A percentile compares a stretch with the other conserved stretches of the same genome.
Evolutionary conservation across 2,888 invertebrate genomes (phyloP).

Genomic region (Hypena proboscidalis): DNA sequence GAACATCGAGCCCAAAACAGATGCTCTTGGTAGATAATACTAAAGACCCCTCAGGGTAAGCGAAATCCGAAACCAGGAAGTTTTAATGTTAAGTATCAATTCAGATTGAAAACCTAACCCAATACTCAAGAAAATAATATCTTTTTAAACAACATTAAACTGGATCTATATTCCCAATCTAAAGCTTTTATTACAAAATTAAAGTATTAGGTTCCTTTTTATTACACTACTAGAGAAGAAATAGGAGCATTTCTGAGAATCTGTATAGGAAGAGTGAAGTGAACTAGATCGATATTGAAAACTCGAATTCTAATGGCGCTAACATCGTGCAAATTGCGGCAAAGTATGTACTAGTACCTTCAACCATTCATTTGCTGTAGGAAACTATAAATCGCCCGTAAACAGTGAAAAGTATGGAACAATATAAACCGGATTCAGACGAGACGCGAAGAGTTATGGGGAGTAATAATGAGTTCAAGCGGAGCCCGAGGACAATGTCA

Average conservation of each 20-base stretch:
- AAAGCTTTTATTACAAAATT: slow-evolving; percentile 11
- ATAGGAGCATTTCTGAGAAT: slow-evolving; percentile 32
- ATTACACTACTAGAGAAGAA: slow-evolving; percentile 13
- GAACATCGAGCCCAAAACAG: too few relatives aligned
- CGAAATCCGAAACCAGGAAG: neutral
- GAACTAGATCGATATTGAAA: slow-evolving; percentile 46
- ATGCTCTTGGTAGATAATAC: too few relatives aligned
- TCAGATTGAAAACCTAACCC: slow-evolving; percentile 3
- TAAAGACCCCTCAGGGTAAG: neutral
- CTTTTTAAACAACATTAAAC: slow-evolving; percentile 1
- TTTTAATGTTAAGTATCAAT: neutral
- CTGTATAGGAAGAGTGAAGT: slow-evolving; percentile 35
- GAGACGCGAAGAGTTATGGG: slow-evolving; percentile 41
- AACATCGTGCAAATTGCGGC: slow-evolving; percentile 45
- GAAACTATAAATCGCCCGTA: slow-evolving; percentile 61
- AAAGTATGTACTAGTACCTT: slow-evolving; percentile 47
- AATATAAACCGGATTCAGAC: slow-evolving; percentile 55
- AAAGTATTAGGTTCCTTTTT: slow-evolving; percentile 12
- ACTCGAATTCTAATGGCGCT: slow-evolving; percentile 39
- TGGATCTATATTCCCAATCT: neutral
- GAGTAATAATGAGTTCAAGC: slow-evolving; percentile 53
- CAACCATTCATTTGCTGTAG: slow-evolving; percentile 57
- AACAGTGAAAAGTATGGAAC: slow-evolving; percentile 57
- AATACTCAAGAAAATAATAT: slow-evolving; percentile 2
- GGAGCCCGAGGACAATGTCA: slow-evolving; percentile 44